These are phyloP conservation scores for Panopea generosa DNA, from an alignment of 2,888 invertebrate species.

Conservation along the genomic window DNA sequence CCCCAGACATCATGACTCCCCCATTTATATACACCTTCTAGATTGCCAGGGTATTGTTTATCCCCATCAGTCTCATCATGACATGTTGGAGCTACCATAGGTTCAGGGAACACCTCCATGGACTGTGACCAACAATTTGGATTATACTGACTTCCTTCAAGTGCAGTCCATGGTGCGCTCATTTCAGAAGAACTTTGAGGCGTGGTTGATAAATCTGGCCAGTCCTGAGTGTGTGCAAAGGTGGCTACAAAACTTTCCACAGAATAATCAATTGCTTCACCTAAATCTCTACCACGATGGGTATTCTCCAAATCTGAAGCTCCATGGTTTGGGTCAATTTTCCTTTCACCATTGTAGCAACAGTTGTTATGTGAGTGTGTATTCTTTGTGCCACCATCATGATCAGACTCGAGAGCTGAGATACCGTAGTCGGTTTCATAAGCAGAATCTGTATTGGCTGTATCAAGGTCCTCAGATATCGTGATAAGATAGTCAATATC, in stretches of 20 bases:
- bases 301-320: conserved; percentile 21
- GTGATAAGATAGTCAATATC: conserved; percentile 17
- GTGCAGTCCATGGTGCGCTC: background rate
- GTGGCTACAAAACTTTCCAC: conserved; percentile 56
- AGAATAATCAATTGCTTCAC: conserved; percentile 38
- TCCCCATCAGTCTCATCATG: background rate
- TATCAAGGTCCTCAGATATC: conserved; percentile 46
- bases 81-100: background rate
- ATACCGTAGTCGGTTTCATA: conserved; percentile 62
- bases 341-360: background rate
- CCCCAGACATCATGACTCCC: conserved; percentile 16
- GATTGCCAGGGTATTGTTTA: background rate
- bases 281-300: background rate
- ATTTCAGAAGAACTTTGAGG: background rate
- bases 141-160: background rate
- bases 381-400: conserved; percentile 7
- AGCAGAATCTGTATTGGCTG: conserved; percentile 62
- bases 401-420: conserved; percentile 29
- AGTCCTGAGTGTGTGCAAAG: conserved; percentile 60
- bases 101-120: background rate
- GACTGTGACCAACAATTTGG: too few relatives aligned
- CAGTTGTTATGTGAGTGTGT: background rate
- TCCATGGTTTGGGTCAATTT: background rate
- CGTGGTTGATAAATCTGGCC: conserved; percentile 48
- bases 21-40: background rate